A percentile compares a stretch with the other conserved stretches of the same genome.
These are phyloP conservation scores for Schizopygopsis pylzovi DNA, from an alignment of 2,797 vertebrate species.

Conservation along the genomic window DNA sequence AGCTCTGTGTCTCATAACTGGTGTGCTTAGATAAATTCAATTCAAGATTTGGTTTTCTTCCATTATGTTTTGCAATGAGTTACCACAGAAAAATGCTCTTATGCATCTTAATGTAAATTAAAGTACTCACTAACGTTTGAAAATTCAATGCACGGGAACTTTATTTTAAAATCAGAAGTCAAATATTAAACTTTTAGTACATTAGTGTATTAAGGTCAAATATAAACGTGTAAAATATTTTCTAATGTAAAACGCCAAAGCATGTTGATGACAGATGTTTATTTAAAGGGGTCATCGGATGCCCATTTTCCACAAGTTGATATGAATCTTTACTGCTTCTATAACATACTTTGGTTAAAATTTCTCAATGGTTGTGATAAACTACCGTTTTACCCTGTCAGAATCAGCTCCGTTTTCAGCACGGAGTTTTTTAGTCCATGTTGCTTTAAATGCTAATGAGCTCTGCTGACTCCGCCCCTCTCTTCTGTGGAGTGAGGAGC, in stretches of 20 bases:
- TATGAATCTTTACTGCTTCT: no score
- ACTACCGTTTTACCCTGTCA: no score
- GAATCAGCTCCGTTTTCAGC: no score
- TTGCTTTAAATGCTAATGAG: no score
- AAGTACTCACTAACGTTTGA: neutral
- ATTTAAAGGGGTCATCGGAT: no score
- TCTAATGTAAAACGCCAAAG: neutral
- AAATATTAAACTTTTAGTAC: neutral
- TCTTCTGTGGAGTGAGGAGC: no score
- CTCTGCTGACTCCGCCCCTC: no score
- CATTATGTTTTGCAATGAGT: neutral
- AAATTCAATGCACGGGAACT: neutral
- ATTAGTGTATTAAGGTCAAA: neutral
- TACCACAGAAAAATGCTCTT: neutral
- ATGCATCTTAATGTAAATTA: neutral
- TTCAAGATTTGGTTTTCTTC: neutral
- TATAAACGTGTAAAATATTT: neutral
- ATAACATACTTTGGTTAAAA: no score
- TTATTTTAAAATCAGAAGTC: neutral
- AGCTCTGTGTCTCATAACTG: conserved; percentile 1
- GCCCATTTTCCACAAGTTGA: no score
- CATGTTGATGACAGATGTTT: neutral
- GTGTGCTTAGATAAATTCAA: neutral
- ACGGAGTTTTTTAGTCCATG: no score
- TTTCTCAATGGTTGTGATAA: no score